A percentile compares a stretch with the other conserved stretches of the same genome.
Evolutionary conservation across 2,113 vertebrate species (phyloP).

Genomic region (Gracilinanus agilis): DNA sequence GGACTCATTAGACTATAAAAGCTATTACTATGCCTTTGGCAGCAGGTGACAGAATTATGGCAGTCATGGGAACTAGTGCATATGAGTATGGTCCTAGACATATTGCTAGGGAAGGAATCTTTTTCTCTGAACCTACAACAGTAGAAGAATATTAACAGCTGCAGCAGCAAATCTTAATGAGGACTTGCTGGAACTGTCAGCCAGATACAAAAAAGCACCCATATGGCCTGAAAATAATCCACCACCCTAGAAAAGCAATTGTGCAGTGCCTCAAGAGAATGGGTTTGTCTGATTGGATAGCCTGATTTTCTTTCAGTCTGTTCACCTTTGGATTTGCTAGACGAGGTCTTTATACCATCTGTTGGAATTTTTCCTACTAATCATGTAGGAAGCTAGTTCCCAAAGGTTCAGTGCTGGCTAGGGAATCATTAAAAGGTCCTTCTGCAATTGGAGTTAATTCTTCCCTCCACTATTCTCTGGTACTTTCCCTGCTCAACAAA

Average conservation of each 20-base stretch:
- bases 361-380: slow-evolving; percentile 42
- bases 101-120: slow-evolving; percentile 9
- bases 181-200: slow-evolving; percentile 24
- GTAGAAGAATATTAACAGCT: slow-evolving; percentile 31
- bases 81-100: background rate
- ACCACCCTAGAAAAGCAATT: slow-evolving; percentile 21
- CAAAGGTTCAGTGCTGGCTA: slow-evolving; percentile 33
- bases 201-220: slow-evolving; percentile 37
- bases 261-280: slow-evolving; percentile 34
- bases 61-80: background rate
- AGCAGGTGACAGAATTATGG: background rate
- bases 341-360: slow-evolving; percentile 52
- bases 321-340: slow-evolving; percentile 46
- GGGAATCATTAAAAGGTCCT: slow-evolving; percentile 19
- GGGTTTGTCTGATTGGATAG: slow-evolving; percentile 33
- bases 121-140: slow-evolving; percentile 34
- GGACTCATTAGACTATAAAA: background rate
- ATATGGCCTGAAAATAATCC: slow-evolving; percentile 35
- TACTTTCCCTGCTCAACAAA: slow-evolving; percentile 41
- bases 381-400: slow-evolving; percentile 33
- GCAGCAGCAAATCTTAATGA: slow-evolving; percentile 19
- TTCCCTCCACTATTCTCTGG: slow-evolving; percentile 1
- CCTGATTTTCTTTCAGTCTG: slow-evolving; percentile 48
- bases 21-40: background rate
- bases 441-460: slow-evolving; percentile 35